phyloP scores from a whole-genome alignment of 2,113 vertebrate species.

The Phalacrocorax pelagicus region DNA sequence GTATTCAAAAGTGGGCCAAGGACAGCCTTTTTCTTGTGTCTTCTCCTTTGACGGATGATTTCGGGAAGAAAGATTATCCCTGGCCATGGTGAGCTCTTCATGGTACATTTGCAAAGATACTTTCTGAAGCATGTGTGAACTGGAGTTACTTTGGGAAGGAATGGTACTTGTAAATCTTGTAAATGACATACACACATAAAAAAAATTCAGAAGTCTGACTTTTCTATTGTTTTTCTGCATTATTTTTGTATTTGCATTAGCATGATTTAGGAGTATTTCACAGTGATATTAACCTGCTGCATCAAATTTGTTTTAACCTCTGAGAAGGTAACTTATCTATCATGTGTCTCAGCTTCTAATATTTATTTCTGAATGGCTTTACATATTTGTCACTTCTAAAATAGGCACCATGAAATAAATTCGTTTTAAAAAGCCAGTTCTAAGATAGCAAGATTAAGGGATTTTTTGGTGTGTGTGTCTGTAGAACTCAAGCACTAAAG shows the following conservation, averaged over 20 bases:
- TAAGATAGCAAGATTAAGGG: not conserved
- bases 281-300: not conserved
- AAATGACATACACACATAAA: not conserved
- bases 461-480: not conserved
- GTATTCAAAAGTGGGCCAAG: constrained; percentile 96
- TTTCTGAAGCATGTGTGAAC: not conserved
- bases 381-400: not conserved
- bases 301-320: not conserved
- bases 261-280: not conserved
- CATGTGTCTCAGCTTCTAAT: not conserved
- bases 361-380: not conserved
- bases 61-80: constrained; percentile 88
- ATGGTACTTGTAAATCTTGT: not conserved
- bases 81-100: constrained; percentile 90
- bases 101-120: not conserved
- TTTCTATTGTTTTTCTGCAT: not conserved
- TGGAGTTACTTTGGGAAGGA: not conserved
- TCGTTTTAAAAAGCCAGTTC: not conserved
- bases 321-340: not conserved
- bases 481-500: not conserved
- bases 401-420: not conserved
- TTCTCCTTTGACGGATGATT: constrained; percentile 87
- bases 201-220: not conserved
- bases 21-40: constrained; percentile 92
- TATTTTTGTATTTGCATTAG: not conserved